Percentiles rank a stretch among this genome's conserved stretches.
Conservation (phyloP, 2,113 vertebrate genomes). For the Pteronura brasiliensis region DNA sequence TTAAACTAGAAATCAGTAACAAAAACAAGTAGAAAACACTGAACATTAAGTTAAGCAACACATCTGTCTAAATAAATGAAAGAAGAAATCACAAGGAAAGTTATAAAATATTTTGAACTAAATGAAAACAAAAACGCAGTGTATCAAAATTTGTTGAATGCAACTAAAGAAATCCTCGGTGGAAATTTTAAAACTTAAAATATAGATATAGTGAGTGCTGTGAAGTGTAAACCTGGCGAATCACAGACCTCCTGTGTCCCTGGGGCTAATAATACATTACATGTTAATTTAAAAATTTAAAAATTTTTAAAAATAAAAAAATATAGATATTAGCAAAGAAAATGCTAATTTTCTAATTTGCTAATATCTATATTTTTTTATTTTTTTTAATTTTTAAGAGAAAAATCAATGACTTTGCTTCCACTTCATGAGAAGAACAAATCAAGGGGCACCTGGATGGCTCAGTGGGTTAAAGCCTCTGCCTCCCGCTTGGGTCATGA, state of each 20-base stretch:
- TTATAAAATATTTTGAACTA: neutral
- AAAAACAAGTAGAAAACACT: neutral
- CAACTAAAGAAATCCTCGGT: neutral
- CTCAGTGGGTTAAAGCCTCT: too few relatives aligned
- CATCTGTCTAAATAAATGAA: neutral
- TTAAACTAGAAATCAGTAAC: neutral
- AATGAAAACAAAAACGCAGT: neutral
- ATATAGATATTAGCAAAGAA: neutral
- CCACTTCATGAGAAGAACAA: too few relatives aligned
- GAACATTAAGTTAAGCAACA: neutral
- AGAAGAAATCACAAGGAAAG: neutral
- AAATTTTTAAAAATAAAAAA: too few relatives aligned
- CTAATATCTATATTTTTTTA: too few relatives aligned
- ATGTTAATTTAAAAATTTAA: too few relatives aligned
- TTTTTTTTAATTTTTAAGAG: too few relatives aligned
- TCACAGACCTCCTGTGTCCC: too few relatives aligned
- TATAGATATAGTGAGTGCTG: neutral
- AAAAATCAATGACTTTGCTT: neutral
- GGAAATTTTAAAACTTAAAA: neutral
- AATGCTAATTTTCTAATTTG: too few relatives aligned
- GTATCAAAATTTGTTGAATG: neutral
- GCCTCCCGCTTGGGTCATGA: too few relatives aligned
- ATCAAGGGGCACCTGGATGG: too few relatives aligned
- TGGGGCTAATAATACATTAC: too few relatives aligned
- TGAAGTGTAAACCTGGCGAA: too few relatives aligned